phyloP scores from a whole-genome alignment of 2,113 vertebrate genomes.

The Pithys albifrons region DNA sequence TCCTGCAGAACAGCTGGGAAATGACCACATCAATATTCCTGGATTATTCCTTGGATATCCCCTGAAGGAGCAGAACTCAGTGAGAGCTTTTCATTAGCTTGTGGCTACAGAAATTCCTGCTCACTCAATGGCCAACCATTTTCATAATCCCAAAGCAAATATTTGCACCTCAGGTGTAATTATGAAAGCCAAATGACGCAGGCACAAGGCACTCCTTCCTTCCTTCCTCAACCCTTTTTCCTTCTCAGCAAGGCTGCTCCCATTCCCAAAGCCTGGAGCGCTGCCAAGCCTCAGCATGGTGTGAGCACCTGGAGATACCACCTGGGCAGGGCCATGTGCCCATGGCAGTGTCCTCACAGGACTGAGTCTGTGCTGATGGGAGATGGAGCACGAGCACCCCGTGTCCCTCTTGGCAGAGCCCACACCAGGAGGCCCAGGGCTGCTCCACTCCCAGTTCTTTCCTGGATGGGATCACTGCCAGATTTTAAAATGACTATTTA shows the following conservation, averaged over 20 bases:
- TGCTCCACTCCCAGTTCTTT: not conserved
- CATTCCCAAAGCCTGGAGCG: not conserved
- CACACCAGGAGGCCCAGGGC: not conserved
- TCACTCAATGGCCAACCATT: constrained; percentile 20
- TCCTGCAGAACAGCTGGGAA: not conserved
- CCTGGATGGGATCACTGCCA: not conserved
- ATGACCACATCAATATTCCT: not conserved
- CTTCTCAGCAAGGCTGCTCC: not conserved
- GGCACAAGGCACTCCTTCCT: not conserved
- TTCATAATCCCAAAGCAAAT: constrained; percentile 30
- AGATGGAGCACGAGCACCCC: rapidly evolving
- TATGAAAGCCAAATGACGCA: not conserved
- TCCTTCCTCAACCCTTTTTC: not conserved
- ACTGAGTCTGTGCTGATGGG: rapidly evolving
- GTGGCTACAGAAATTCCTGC: constrained; percentile 47
- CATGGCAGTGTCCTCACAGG: not conserved
- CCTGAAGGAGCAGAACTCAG: not conserved
- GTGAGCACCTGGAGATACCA: not conserved
- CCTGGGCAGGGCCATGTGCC: not conserved
- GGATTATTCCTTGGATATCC: not conserved
- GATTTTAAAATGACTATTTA: not conserved
- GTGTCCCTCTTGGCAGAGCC: not conserved
- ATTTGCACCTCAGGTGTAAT: constrained; percentile 35
- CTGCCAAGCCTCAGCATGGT: not conserved
- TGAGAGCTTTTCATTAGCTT: constrained; percentile 3